Base-by-base conservation (phyloP, 1,140 invertebrate species). In the Drosophila oshimai region DNA sequence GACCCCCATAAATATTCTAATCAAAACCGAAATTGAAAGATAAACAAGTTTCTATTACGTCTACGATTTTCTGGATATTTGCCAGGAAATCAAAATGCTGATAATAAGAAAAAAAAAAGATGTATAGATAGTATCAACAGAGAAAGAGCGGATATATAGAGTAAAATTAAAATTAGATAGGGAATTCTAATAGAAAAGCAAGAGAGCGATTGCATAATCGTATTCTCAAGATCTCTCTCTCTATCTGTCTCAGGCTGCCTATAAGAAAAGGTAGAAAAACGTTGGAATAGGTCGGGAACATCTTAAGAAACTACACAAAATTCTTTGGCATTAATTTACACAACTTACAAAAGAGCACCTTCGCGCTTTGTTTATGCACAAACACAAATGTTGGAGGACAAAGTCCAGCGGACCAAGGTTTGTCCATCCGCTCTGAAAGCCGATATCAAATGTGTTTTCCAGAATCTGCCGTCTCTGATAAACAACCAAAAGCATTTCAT, bases 251-350 rank as follows among this genome's bases (percentile, higher is more conserved):
- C n/a, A 28, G 37, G 18, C 7, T 31, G 22, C 28, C 18, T n/a
- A 28, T 50, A 60, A 13, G 34, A 42, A 6, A 37, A 41, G 10
- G 9, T 10, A 44, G 58, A 57, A 41, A 68, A 44, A 39, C 31
- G 65, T 83, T 83, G 64, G 18, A 45, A 41, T 79, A 83, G 79
- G 79, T 83, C 78, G 49, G n/a, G 57, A 7, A 42, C 33, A 55
- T 60, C 45, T 47, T 65, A 71, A 22, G 33, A 46, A 44, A 46
- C 24, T 46, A 36, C 9, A 41, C 7, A n/a, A 58, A 24, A 51
- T 13, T 50, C 31, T 24, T 71, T 71, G 41, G 24, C 34, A 57
- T 53, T 42, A 29, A 37, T 39, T 71, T 47, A 49, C 36, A 53
- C 44, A 70, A 51, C 12, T 71, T 45, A 36, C 47, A 45, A 12